phyloP scores from a whole-genome alignment of 2,797 vertebrate genomes.

The Acomys russatus region DNA sequence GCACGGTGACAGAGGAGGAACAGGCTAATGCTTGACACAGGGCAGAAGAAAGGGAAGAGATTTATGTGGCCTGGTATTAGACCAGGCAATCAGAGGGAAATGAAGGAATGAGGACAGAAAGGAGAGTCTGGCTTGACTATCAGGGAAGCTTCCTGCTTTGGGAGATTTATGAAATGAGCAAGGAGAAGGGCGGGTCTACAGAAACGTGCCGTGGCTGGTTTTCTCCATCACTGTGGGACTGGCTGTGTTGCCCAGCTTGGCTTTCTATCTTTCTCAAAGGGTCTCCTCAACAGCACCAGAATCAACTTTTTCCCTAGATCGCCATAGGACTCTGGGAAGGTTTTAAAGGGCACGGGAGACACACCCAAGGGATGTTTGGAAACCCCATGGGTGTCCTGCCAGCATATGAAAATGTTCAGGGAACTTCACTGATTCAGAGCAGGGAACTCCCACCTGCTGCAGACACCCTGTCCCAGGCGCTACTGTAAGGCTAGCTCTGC shows the following conservation, averaged over 20 bases:
- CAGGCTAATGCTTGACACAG: constrained; percentile 81
- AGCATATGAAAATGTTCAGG: background rate
- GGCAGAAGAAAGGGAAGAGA: constrained; percentile 75
- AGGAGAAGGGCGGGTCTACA: constrained; percentile 43
- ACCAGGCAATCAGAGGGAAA: constrained; percentile 67
- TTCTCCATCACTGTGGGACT: constrained; percentile 65
- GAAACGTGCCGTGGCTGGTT: constrained; percentile 29
- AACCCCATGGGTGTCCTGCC: background rate
- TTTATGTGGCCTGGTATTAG: constrained; percentile 77
- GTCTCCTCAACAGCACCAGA: constrained; percentile 64
- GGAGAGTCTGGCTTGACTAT: constrained; percentile 77
- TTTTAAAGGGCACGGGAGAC: background rate
- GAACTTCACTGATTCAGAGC: background rate
- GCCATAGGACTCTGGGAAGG: background rate
- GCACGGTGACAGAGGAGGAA: constrained; percentile 79
- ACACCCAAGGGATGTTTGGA: constrained; percentile 3
- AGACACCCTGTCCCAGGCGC: background rate
- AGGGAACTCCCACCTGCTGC: background rate
- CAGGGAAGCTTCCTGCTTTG: constrained; percentile 69
- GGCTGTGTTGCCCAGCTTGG: background rate
- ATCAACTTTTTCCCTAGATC: constrained; percentile 49
- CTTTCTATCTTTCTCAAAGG: constrained; percentile 60
- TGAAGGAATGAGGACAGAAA: constrained; percentile 65
- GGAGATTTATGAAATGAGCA: constrained; percentile 78
- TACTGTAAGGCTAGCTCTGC: background rate